phyloP scores from a whole-genome alignment of 2,797 vertebrate genomes.

The Pseudochirops cupreus region DNA sequence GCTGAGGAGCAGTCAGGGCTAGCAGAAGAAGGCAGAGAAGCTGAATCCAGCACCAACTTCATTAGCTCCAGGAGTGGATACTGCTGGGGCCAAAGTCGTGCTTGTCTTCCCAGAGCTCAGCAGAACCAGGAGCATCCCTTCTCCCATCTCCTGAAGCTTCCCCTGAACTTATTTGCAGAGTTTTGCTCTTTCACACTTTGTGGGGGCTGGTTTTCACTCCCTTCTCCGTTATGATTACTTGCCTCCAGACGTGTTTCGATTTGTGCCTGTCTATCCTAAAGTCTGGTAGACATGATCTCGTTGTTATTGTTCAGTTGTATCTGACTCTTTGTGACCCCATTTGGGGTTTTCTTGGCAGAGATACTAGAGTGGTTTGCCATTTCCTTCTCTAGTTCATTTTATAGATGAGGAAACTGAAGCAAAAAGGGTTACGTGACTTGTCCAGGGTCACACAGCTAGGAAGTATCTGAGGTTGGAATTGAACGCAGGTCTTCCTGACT shows the following conservation, averaged over 20 bases:
- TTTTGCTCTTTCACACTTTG: neutral
- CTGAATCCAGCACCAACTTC: no score
- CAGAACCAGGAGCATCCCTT: neutral
- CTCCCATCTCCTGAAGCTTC: neutral
- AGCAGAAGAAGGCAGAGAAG: no score
- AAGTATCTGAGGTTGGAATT: neutral
- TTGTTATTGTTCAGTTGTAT: neutral
- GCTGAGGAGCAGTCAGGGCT: neutral
- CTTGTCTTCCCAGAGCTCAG: no score
- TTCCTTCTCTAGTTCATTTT: neutral
- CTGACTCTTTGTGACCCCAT: neutral
- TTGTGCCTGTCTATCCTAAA: neutral
- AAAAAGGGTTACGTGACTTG: neutral
- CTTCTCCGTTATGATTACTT: neutral
- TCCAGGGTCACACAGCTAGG: neutral
- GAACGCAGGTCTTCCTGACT: neutral
- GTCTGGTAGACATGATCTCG: neutral
- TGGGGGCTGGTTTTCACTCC: neutral
- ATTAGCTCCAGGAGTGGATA: no score
- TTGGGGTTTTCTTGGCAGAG: neutral
- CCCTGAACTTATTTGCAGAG: neutral
- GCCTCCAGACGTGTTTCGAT: neutral
- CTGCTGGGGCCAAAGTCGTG: no score
- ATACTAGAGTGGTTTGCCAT: neutral
- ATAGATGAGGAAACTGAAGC: neutral